Percentiles rank a stretch among this genome's conserved stretches.
Conservation (phyloP, 2,888 invertebrate species). For the Phoenoteleia sp. region DNA sequence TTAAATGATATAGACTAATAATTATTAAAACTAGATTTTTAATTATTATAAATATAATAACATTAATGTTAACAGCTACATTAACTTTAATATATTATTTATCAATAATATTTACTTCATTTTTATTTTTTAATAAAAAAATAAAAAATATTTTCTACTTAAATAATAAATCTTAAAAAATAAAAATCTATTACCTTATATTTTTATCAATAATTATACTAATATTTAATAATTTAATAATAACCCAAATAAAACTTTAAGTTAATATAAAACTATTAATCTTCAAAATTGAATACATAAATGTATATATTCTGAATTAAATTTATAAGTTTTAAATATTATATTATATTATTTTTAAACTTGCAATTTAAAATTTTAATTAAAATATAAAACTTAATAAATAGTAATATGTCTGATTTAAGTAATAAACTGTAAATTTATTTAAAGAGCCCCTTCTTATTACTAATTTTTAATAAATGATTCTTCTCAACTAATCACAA, state of each 20-base stretch:
- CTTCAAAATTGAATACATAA: constrained; percentile 65
- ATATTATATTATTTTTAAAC: constrained; percentile 4
- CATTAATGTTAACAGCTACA: constrained; percentile 64
- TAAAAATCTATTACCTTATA: constrained; percentile 14
- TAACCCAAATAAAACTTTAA: constrained; percentile 59
- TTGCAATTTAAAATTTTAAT: constrained; percentile 36
- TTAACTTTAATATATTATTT: constrained; percentile 70
- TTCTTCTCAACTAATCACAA: constrained; percentile 90
- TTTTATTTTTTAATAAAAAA: constrained; percentile 48
- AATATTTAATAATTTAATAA: constrained; percentile 7
- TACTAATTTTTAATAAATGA: constrained; percentile 85
- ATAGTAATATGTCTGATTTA: constrained; percentile 77
- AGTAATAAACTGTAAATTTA: constrained; percentile 77
- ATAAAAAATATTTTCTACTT: constrained; percentile 26
- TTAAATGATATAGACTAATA: constrained; percentile 83
- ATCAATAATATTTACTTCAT: constrained; percentile 40
- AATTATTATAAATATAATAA: constrained; percentile 59
- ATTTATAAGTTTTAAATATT: constrained; percentile 36
- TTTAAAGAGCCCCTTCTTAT: constrained; percentile 83
- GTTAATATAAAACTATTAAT: constrained; percentile 59
- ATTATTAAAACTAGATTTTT: constrained; percentile 73
- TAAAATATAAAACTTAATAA: constrained; percentile 13
- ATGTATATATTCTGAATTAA: neutral
- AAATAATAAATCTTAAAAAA: constrained; percentile 8
- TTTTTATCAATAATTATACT: neutral